These are phyloP conservation scores for Carduelis carduelis DNA, from an alignment of 2,797 vertebrate genomes.

Conservation along the genomic window DNA sequence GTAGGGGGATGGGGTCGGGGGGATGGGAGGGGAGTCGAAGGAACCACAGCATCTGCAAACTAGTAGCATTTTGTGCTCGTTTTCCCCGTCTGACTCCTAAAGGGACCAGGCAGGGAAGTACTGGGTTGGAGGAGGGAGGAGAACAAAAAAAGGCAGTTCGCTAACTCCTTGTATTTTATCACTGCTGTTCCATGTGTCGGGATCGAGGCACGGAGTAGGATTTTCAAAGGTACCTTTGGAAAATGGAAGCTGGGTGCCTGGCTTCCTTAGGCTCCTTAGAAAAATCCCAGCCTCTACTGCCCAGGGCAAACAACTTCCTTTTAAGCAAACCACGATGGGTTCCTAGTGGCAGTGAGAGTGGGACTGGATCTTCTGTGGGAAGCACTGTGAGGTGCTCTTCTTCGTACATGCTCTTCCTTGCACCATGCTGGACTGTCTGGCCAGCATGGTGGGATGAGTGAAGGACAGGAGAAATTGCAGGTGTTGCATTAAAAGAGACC, in stretches of 20 bases:
- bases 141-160: neutral
- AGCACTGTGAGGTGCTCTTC: neutral
- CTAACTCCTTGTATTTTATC: neutral
- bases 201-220: neutral
- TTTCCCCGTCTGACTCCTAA: neutral
- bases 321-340: neutral
- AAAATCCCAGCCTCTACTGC: neutral
- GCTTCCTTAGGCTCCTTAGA: neutral
- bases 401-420: neutral
- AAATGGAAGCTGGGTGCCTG: neutral
- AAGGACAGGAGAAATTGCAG: neutral
- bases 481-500: neutral
- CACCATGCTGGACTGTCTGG: neutral
- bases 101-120: neutral
- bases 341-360: neutral
- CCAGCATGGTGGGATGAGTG: accelerated
- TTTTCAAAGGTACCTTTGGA: neutral
- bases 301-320: neutral
- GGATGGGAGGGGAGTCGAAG: neutral
- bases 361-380: neutral
- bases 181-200: neutral
- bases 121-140: neutral
- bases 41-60: constrained; percentile 30
- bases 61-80: neutral
- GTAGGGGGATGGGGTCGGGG: constrained; percentile 44